Base-by-base conservation (phyloP, 2,113 vertebrate genomes). In the Ceuthmochares aereus region DNA sequence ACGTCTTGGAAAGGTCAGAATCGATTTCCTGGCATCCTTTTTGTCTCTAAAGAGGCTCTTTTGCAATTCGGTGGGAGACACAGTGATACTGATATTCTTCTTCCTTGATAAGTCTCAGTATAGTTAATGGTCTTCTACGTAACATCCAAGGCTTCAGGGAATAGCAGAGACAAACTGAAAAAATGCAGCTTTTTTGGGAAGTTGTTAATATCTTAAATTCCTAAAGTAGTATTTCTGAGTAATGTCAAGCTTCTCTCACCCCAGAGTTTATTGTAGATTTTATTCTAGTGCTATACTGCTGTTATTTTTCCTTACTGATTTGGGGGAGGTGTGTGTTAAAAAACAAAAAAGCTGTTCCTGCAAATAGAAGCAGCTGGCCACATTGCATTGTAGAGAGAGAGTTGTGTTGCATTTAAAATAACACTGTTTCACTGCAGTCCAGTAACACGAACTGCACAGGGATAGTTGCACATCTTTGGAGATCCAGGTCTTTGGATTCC, bases 1-100 rank as follows among this genome's bases (percentile, higher is more conserved):
- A 80, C 29, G 45, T 72, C 60, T 90, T 6, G 15, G 83, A 95
- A 96, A 93, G 93, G 88, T 92, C 92, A 69, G 40, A 18, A 94
- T 96, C 5, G 73, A 94, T 95, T 94, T 96, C 62, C 55, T 94
- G 89, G 54, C 88, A 93, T 84, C 40, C 17, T 88, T 83, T 91
- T 88, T 56, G 49, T 75, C 93, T 95, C 80, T 55, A 14, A 86
- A 66, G 78, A 91, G 78, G 59, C 59, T 92, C 43, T 94, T 94
- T 75, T 69, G 58, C 81, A 87, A 34, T 95, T 79, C 84, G 80
- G 0, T 67, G 51, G 82, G 52, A 93, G 68, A 84, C 21, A 3
- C 0, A 52, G 27, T 0, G 0, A 60, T 88, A 64, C 20, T 51
- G 37, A 75, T 88, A 3, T 84, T 70, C 45, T 10, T 76, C 52